Conservation (phyloP, 2,888 invertebrate genomes). For the Morpho helenor region DNA sequence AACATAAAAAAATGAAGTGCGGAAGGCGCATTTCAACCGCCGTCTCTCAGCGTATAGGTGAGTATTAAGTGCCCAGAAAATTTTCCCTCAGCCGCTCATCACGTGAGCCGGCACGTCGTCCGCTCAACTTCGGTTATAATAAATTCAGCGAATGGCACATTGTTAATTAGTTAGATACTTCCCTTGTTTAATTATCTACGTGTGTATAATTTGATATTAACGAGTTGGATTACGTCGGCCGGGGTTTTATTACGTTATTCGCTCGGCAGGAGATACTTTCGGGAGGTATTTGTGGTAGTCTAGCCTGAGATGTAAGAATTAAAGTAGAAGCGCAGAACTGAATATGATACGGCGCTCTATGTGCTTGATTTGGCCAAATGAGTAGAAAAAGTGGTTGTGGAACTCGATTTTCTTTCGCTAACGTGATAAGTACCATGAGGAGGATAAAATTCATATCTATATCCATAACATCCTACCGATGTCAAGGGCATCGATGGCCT, state of each 20-base stretch:
- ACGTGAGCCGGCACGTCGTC: slow-evolving; percentile 22
- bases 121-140: slow-evolving; percentile 20
- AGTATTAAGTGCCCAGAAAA: slow-evolving; percentile 12
- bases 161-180: slow-evolving; percentile 15
- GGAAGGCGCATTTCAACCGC: neutral
- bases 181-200: slow-evolving; percentile 3
- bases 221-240: neutral
- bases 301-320: too few relatives aligned
- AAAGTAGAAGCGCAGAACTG: too few relatives aligned
- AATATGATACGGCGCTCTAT: too few relatives aligned
- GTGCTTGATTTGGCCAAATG: too few relatives aligned
- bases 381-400: too few relatives aligned
- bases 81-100: slow-evolving; percentile 21
- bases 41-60: neutral
- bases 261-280: neutral
- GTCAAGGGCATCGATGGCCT: too few relatives aligned
- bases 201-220: slow-evolving; percentile 4
- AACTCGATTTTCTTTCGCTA: too few relatives aligned
- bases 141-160: slow-evolving; percentile 20
- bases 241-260: neutral
- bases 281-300: too few relatives aligned
- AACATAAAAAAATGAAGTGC: neutral
- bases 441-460: too few relatives aligned
- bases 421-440: too few relatives aligned
- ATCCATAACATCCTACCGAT: too few relatives aligned